phyloP scores from a whole-genome alignment of 2,113 vertebrate genomes.

The Psittacula cyanocephala region DNA sequence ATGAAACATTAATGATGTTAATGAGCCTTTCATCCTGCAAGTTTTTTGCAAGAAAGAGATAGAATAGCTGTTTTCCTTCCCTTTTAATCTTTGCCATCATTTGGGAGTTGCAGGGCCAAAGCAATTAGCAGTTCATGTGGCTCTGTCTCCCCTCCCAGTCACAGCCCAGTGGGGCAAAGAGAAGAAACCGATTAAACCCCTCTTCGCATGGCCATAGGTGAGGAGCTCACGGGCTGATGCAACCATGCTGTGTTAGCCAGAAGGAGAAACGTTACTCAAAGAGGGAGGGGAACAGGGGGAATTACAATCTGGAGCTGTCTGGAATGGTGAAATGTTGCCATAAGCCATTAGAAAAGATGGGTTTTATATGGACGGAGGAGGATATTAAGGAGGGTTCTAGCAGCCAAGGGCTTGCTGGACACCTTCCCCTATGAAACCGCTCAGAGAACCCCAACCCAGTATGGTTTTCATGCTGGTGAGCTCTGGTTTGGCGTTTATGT shows the following conservation, averaged over 20 bases:
- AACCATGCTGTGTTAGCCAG: constrained; percentile 39
- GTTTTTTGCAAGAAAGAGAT: constrained; percentile 78
- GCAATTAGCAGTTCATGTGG: constrained; percentile 70
- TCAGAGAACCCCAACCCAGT: fast-evolving
- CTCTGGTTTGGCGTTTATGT: background rate
- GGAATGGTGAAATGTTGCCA: background rate
- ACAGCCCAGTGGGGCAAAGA: constrained; percentile 77
- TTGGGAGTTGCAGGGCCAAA: constrained; percentile 77
- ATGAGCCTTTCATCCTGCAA: constrained; percentile 76
- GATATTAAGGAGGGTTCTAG: background rate
- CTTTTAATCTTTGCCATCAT: constrained; percentile 76
- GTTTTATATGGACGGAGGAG: background rate
- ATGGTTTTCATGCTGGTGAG: background rate
- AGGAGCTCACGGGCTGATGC: constrained; percentile 9
- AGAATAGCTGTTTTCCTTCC: constrained; percentile 82
- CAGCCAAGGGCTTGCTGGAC: background rate
- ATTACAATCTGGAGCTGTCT: constrained; percentile 74
- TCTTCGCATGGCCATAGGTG: constrained; percentile 65
- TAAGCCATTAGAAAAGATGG: background rate
- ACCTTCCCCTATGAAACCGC: background rate
- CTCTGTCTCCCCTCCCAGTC: constrained; percentile 66
- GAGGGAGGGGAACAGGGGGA: constrained; percentile 8
- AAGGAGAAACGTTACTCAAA: constrained; percentile 49
- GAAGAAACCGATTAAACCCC: constrained; percentile 63
- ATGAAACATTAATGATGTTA: constrained; percentile 83